Evolutionary conservation across 2,113 vertebrate species (phyloP).

Genomic region (Zapus hudsonius): DNA sequence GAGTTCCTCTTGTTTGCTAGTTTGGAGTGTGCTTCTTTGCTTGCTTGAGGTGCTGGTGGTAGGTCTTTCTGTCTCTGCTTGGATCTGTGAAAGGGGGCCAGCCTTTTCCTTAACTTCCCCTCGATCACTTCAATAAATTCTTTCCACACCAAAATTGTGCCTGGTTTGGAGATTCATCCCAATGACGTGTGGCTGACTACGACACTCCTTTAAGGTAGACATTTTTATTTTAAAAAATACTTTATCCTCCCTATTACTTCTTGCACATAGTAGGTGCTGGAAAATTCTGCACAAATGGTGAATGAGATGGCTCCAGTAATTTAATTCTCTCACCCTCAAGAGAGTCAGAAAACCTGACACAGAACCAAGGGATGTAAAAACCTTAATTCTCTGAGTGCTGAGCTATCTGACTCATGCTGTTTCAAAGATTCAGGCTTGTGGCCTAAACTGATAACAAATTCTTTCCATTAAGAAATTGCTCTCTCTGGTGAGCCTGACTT

Average conservation of each 20-base stretch:
- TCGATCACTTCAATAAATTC: too few relatives aligned
- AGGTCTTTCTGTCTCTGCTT: too few relatives aligned
- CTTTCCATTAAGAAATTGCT: slow-evolving; percentile 74
- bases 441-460: slow-evolving; percentile 65
- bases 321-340: slow-evolving; percentile 14
- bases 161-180: too few relatives aligned
- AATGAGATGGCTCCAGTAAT: not conserved
- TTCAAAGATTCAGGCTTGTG: slow-evolving; percentile 56
- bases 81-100: too few relatives aligned
- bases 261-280: slow-evolving; percentile 50
- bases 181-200: too few relatives aligned
- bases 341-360: not conserved
- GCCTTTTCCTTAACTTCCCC: too few relatives aligned
- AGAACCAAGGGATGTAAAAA: not conserved
- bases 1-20: too few relatives aligned
- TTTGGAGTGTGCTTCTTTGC: too few relatives aligned
- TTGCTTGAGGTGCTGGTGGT: too few relatives aligned
- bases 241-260: not conserved
- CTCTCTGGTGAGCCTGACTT: slow-evolving; percentile 53
- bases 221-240: not conserved
- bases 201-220: too few relatives aligned
- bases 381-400: slow-evolving; percentile 64
- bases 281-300: not conserved
- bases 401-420: slow-evolving; percentile 46
- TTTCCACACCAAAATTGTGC: too few relatives aligned